phyloP scores from a whole-genome alignment of 2,113 vertebrate species.

The Pagrus major region DNA sequence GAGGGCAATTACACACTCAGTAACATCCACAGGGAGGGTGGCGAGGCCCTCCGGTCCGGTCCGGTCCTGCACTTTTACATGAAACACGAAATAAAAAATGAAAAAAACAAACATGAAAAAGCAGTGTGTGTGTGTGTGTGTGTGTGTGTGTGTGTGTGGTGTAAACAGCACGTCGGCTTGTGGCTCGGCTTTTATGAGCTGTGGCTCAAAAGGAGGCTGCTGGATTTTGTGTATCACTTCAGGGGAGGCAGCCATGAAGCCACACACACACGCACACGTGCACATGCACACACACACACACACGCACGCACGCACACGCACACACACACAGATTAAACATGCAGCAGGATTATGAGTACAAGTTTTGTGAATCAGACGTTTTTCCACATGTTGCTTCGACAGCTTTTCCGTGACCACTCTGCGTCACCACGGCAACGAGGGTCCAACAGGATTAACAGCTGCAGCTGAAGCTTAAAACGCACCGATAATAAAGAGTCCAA shows the following conservation, averaged over 20 bases:
- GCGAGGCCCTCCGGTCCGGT: conserved; percentile 90
- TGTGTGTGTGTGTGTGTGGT: conserved; percentile 11
- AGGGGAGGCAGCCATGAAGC: conserved; percentile 80
- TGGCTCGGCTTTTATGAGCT: conserved; percentile 90
- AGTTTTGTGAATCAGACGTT: background rate
- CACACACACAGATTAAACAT: conserved; percentile 7
- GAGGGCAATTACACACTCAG: conserved; percentile 95
- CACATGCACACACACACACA: background rate
- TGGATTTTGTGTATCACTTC: conserved; percentile 92
- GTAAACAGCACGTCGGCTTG: conserved; percentile 82
- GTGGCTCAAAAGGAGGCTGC: conserved; percentile 81
- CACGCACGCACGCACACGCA: background rate
- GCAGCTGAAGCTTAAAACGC: background rate
- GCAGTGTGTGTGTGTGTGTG: background rate
- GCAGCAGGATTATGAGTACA: background rate
- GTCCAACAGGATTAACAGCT: background rate
- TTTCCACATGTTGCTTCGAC: conserved; percentile 1
- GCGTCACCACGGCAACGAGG: conserved; percentile 1
- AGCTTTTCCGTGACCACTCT: background rate
- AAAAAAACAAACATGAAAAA: background rate
- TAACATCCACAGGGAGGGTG: conserved; percentile 91
- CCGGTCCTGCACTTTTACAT: conserved; percentile 87
- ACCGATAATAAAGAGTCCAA: conserved; percentile 9
- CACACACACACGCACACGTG: background rate
- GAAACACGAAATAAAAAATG: conserved; percentile 83